Base-by-base conservation (phyloP, 2,113 vertebrate genomes). In the Oncorhynchus keta region DNA sequence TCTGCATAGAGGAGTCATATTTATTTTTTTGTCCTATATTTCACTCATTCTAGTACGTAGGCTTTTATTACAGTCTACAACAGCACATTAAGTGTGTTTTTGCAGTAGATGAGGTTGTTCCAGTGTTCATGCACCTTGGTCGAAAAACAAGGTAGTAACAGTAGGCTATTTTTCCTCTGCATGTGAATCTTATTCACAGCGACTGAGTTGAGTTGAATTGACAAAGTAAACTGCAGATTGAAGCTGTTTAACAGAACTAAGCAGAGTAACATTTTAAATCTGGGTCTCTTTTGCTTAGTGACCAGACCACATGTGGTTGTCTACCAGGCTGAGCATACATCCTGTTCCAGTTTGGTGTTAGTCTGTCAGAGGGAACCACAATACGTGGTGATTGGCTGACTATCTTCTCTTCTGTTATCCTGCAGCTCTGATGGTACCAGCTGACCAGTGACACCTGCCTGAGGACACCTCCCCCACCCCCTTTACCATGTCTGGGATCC, bases 351-450 rank as follows among this genome's bases (percentile, higher is more conserved):
- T 14, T 16, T 55, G 51, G 16, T 55, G 51, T 55, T 55, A 55
- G 12, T 55, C 12, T 55, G 16, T 51, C 14, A 16, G 49, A 18
- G 51, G 51, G 6, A 35, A 35, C 35, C 35, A 8, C 35, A 35
- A 35, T 35, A 35, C 35, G 35, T 35, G 35, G 35, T 35, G 35
- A 35, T 35, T 7, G 4, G 14, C 9, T 22, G 18, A 18, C 5
- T 22, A 8, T 32, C n/a, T 28, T 20, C 20, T 45, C 4, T 26
- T 20, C 18, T 20, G 28, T 18, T 51, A 7, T 61, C 57, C 79
- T 77, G 0, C 89, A 92, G 91, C 87, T 91, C 92, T 91, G 85
- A 93, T 93, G 92, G 83, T 92, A 87, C 87, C 68, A 85, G 78
- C 79, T 92, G 82, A 90, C 83, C 86, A 86, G 75, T 91, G 85